Evolutionary conservation across 2,797 vertebrate species (phyloP).

Genomic region (Lepilemur ruficaudatus): DNA sequence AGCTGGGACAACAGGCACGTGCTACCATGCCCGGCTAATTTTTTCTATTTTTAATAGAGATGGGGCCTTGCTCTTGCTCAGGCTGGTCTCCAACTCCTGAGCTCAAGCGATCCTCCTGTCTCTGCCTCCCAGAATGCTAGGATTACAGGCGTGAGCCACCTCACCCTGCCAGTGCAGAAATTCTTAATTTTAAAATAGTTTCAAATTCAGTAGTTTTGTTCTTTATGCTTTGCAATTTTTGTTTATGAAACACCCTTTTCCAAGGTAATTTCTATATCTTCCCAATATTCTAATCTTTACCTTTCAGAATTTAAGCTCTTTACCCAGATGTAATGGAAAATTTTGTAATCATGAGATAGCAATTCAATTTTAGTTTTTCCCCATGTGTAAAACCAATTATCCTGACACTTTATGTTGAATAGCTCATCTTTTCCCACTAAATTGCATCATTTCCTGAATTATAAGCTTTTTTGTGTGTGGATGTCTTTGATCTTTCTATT

Average conservation of each 20-base stretch:
- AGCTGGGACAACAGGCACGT: no score
- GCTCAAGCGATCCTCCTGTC: no score
- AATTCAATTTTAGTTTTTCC: neutral
- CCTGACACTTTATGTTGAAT: neutral
- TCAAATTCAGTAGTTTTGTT: neutral
- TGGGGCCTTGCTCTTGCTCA: no score
- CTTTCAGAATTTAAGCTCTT: neutral
- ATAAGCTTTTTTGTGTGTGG: neutral
- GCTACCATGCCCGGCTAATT: no score
- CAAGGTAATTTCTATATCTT: neutral
- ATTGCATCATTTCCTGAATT: neutral
- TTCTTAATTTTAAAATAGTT: neutral
- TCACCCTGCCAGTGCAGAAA: neutral
- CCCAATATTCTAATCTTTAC: neutral
- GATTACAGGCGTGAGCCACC: no score
- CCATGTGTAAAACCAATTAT: neutral
- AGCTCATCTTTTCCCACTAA: neutral
- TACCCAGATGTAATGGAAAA: neutral
- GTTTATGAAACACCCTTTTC: neutral
- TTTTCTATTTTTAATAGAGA: no score
- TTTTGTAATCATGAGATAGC: neutral
- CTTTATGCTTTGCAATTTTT: neutral
- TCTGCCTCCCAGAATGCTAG: no score
- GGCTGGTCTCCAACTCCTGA: no score
- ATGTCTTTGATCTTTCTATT: neutral